Percentiles rank a stretch among this genome's conserved stretches.
These are phyloP conservation scores for Tetramorium bicarinatum DNA, from an alignment of 2,888 invertebrate genomes.

Conservation along the genomic window DNA sequence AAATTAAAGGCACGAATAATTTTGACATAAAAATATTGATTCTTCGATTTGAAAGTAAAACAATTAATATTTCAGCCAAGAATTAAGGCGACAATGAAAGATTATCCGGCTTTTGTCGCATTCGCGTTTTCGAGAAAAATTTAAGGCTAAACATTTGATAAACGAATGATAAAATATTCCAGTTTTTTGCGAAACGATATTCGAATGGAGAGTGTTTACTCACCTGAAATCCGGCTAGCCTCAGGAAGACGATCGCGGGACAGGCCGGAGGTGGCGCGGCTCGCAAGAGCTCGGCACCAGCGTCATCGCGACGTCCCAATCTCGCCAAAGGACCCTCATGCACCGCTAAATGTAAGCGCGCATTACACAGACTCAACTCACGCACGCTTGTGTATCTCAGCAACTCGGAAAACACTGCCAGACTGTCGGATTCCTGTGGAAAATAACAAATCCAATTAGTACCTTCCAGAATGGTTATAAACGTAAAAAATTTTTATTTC, in stretches of 20 bases:
- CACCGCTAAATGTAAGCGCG: conserved; percentile 87
- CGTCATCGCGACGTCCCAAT: conserved; percentile 85
- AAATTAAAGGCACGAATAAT: background rate
- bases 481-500: background rate
- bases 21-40: background rate
- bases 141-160: too few relatives aligned
- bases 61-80: background rate
- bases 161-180: background rate
- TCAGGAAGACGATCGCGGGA: conserved; percentile 87
- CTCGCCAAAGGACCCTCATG: conserved; percentile 85
- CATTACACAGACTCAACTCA: conserved; percentile 87
- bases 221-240: conserved; percentile 87
- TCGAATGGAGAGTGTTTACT: conserved; percentile 66
- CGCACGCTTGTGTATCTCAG: conserved; percentile 87
- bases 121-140: background rate
- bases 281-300: conserved; percentile 83
- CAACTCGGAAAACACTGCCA: conserved; percentile 87
- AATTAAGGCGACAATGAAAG: background rate
- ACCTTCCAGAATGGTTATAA: background rate
- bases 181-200: background rate
- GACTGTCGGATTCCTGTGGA: conserved; percentile 86
- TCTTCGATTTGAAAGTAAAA: background rate
- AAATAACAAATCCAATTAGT: conserved; percentile 1
- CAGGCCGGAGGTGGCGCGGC: conserved; percentile 86
- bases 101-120: background rate